Conservation (phyloP, 2,797 vertebrate genomes). For the Sebastes dallii region DNA sequence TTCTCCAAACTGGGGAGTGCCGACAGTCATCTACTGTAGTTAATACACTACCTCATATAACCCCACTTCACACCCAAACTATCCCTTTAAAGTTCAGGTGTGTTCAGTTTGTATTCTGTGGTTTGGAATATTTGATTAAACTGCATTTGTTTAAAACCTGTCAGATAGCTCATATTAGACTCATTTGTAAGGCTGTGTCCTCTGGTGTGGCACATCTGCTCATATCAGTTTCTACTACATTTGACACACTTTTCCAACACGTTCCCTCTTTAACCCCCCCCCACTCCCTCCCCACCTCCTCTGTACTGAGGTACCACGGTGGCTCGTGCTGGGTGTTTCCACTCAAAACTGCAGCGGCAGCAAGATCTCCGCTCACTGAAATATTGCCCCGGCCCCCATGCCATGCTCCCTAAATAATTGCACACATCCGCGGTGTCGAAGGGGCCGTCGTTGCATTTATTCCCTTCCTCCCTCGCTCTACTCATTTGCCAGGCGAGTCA, state of each 20-base stretch:
- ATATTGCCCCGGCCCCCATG: slow-evolving; percentile 38
- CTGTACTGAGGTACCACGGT: slow-evolving; percentile 29
- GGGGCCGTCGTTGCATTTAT: slow-evolving; percentile 58
- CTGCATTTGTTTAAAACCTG: not conserved
- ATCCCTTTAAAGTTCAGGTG: not conserved
- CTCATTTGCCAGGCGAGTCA: slow-evolving; percentile 41
- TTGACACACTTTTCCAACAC: not conserved
- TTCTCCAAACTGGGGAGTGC: no score
- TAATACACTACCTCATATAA: no score
- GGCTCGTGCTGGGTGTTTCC: slow-evolving; percentile 63
- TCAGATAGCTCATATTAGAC: not conserved
- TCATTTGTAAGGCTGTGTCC: not conserved
- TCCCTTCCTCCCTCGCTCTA: slow-evolving; percentile 7
- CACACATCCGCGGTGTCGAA: slow-evolving; percentile 59
- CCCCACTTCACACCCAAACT: no score
- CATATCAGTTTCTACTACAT: not conserved
- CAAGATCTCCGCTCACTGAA: slow-evolving; percentile 55
- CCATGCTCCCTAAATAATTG: slow-evolving; percentile 60
- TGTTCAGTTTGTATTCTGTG: not conserved
- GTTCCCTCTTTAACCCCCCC: slow-evolving; percentile 73
- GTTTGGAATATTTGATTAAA: not conserved
- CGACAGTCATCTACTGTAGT: no score
- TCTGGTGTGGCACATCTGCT: not conserved
- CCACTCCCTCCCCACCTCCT: slow-evolving; percentile 65
- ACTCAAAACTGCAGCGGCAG: slow-evolving; percentile 61